phyloP scores from a whole-genome alignment of 2,113 vertebrate species.

The Platycercus adscitus region DNA sequence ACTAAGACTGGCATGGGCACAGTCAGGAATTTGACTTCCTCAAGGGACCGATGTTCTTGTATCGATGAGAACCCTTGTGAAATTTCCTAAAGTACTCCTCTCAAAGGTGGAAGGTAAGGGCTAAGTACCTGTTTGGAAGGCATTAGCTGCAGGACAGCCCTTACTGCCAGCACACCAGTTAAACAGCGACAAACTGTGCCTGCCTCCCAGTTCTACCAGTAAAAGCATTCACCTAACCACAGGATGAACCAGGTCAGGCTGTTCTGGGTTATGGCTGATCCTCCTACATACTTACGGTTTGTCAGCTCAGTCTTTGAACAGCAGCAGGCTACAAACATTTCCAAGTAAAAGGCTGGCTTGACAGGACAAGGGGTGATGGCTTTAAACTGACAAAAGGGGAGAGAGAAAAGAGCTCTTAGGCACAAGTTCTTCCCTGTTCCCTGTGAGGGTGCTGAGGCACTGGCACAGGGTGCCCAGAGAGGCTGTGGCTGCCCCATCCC shows the following conservation, averaged over 20 bases:
- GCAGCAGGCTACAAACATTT: background rate
- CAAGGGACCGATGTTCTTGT: background rate
- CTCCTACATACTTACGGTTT: accelerated
- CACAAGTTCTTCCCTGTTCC: background rate
- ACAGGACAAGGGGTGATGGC: background rate
- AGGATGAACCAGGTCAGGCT: background rate
- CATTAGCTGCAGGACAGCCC: background rate
- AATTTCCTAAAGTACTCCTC: background rate
- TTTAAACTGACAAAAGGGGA: background rate
- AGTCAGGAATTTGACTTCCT: background rate
- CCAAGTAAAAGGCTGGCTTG: background rate
- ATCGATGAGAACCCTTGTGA: background rate
- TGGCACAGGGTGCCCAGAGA: background rate
- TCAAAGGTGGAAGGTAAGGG: background rate
- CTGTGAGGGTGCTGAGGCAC: background rate
- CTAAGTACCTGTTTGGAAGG: background rate
- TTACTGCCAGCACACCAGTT: background rate
- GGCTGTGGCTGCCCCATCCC: background rate
- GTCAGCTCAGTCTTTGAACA: background rate
- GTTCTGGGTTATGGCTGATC: background rate
- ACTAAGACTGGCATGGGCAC: background rate
- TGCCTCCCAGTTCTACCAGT: background rate
- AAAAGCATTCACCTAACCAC: background rate
- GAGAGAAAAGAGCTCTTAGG: background rate
- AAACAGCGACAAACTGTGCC: background rate